These are phyloP conservation scores for Pipistrellus pygmaeus DNA, from an alignment of 2,797 vertebrate genomes.

Conservation along the genomic window DNA sequence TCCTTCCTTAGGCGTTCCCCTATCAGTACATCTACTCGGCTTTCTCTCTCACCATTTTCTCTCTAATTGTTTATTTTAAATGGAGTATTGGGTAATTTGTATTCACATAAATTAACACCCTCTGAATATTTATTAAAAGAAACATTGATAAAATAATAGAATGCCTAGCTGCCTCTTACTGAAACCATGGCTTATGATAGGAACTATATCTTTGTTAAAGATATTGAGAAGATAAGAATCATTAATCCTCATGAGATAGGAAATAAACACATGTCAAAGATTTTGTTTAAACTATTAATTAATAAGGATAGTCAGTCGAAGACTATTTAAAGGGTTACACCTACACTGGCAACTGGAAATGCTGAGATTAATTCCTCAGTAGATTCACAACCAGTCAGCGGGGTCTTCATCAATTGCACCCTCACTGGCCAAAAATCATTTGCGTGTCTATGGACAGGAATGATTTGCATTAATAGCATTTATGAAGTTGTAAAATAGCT, in stretches of 20 bases:
- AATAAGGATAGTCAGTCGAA: background rate
- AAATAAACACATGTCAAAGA: background rate
- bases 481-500: background rate
- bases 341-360: background rate
- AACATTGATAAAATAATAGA: background rate
- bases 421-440: background rate
- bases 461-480: background rate
- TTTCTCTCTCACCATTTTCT: background rate
- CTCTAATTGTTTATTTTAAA: background rate
- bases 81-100: background rate
- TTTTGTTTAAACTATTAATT: background rate
- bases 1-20: background rate
- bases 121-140: background rate
- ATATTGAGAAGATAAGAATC: background rate
- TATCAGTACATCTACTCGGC: background rate
- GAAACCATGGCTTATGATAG: background rate
- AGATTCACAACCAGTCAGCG: background rate
- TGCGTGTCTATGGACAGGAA: background rate
- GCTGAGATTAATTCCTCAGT: background rate
- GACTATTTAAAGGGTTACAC: background rate
- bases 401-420: background rate
- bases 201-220: background rate
- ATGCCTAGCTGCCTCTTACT: background rate
- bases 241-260: background rate
- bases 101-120: background rate